phyloP scores from a whole-genome alignment of 2,888 invertebrate species.

The Mycalesis mineus region DNA sequence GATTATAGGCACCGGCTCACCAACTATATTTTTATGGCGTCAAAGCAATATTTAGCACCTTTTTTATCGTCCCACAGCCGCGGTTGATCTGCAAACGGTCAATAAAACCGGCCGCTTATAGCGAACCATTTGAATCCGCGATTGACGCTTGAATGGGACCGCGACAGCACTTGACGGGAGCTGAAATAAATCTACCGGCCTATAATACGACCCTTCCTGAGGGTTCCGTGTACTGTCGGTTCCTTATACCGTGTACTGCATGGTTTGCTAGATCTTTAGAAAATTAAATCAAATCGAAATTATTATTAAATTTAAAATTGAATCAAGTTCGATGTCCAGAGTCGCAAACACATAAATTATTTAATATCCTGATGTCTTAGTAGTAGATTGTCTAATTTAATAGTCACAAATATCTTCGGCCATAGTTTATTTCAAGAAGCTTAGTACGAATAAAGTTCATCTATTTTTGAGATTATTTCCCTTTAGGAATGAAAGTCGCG shows the following conservation, averaged over 20 bases:
- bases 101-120: conserved; percentile 2
- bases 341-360: too few relatives aligned
- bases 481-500: too few relatives aligned
- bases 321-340: too few relatives aligned
- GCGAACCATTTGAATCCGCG: conserved; percentile 21
- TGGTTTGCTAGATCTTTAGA: too few relatives aligned
- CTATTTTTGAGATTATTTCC: too few relatives aligned
- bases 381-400: too few relatives aligned
- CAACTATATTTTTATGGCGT: not conserved
- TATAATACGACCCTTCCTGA: conserved; percentile 5
- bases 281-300: too few relatives aligned
- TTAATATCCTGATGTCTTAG: too few relatives aligned
- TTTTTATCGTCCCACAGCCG: conserved; percentile 4
- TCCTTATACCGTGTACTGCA: not conserved
- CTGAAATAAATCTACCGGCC: conserved; percentile 23
- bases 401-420: too few relatives aligned
- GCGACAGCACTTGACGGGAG: conserved; percentile 16
- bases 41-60: conserved; percentile 4
- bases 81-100: conserved; percentile 4
- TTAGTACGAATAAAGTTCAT: too few relatives aligned
- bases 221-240: not conserved
- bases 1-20: not conserved
- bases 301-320: too few relatives aligned
- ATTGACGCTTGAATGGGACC: conserved; percentile 28
- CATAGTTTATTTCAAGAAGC: too few relatives aligned